phyloP scores from a whole-genome alignment of 2,888 invertebrate species.

The Chironomus tentans region DNA sequence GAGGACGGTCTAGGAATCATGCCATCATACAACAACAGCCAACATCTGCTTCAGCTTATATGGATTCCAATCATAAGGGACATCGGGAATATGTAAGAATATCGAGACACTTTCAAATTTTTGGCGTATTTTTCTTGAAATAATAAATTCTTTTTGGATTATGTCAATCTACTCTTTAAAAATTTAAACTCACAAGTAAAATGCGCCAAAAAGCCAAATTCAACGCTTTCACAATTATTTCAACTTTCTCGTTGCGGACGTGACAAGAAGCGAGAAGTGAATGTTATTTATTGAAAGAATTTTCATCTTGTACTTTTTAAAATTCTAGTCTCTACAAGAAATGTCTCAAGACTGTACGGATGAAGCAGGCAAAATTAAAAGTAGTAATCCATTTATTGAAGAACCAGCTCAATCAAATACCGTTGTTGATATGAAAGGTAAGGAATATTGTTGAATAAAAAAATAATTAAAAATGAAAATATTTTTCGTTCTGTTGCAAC shows the following conservation, averaged over 20 bases:
- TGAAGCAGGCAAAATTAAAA: slow-evolving; percentile 73
- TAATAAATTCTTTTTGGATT: too few relatives aligned
- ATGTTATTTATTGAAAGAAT: neutral
- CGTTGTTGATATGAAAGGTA: slow-evolving; percentile 91
- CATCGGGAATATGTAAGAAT: slow-evolving; percentile 63
- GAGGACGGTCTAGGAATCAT: slow-evolving; percentile 64
- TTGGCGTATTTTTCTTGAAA: too few relatives aligned
- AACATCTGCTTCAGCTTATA: slow-evolving; percentile 43
- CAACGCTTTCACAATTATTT: too few relatives aligned
- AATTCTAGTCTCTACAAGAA: slow-evolving; percentile 48
- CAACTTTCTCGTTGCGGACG: neutral
- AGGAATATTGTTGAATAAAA: slow-evolving; percentile 8
- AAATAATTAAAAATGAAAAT: neutral
- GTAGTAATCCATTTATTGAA: slow-evolving; percentile 84
- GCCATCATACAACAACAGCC: slow-evolving; percentile 46
- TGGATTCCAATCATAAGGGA: slow-evolving; percentile 54
- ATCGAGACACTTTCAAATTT: neutral
- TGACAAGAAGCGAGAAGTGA: neutral
- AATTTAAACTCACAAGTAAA: too few relatives aligned
- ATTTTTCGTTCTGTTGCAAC: neutral
- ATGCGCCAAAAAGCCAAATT: too few relatives aligned
- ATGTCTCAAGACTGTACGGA: slow-evolving; percentile 69
- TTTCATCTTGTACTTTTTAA: neutral
- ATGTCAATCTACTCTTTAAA: too few relatives aligned
- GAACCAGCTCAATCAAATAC: slow-evolving; percentile 79